Conservation (phyloP, 2,888 invertebrate genomes). For the Crocallis elinguaria region DNA sequence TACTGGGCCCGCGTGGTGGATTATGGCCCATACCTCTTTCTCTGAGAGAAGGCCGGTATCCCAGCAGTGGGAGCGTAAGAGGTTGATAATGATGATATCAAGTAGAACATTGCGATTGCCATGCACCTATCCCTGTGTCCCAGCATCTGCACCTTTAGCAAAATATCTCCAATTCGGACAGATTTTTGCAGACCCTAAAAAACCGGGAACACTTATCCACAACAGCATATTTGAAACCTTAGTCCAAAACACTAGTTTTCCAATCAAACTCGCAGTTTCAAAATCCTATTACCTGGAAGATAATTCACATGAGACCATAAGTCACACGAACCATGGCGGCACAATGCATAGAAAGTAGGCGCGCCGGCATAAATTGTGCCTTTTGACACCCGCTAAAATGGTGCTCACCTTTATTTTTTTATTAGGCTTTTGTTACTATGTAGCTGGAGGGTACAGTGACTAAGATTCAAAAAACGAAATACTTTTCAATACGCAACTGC, state of each 20-base stretch:
- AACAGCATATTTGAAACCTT: constrained; percentile 1
- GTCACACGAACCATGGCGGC: constrained; percentile 33
- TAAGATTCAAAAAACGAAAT: neutral
- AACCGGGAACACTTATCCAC: neutral
- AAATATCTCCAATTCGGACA: too few species aligned
- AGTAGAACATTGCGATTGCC: too few species aligned
- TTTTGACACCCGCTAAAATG: constrained; percentile 44
- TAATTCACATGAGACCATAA: constrained; percentile 31
- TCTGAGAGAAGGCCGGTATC: too few species aligned
- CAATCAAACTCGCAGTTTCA: constrained; percentile 26
- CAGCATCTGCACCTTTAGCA: too few species aligned
- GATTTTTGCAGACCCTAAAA: neutral
- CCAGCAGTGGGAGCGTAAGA: too few species aligned
- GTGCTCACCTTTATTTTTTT: constrained; percentile 40
- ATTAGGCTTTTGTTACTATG: constrained; percentile 28
- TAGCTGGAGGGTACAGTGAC: constrained; percentile 1
- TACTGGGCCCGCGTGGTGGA: too few species aligned
- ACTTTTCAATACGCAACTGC: neutral
- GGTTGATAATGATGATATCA: too few species aligned
- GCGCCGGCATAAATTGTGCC: constrained; percentile 40
- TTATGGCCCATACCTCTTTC: too few species aligned
- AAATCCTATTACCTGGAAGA: constrained; percentile 27
- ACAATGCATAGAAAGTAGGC: constrained; percentile 49
- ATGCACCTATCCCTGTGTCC: too few species aligned
- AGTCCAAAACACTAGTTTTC: constrained; percentile 26